Evolutionary conservation across 2,797 vertebrate genomes (phyloP), one percentile per base, ranked within the genome.

Genomic region (Anisognathus igniventris): DNA sequence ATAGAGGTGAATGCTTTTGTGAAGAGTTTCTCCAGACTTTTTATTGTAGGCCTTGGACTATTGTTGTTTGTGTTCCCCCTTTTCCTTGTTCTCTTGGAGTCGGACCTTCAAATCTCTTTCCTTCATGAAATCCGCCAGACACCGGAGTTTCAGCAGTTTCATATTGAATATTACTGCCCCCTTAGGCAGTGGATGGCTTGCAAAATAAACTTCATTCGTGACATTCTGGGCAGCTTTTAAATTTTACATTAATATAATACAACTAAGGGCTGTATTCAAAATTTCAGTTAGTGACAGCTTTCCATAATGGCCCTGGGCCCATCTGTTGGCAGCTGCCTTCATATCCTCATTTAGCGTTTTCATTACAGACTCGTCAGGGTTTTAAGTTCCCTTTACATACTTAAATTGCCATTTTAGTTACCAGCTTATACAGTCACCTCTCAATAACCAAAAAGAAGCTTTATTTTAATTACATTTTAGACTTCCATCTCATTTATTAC

Each of bases 111-210:
- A 86, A 98, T 99, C 96, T 99, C 99, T 65, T 99, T 99, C 96
- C 98, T 99, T 54, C 99, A 98, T 17, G 99, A 99, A 98, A 99
- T 99, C 96, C 99, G 99, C 58, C 98, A 99, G 97, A 99, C 99
- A 0, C 99, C 99, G 0, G 99, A 99, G 97, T 99, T 99, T 90
- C 98, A 99, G 98, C 99, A 99, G 97, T 99, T 99, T 97, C 99
- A 99, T 96, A 98, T 98, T 62, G 99, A 99, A 81, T 99, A 99
- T 97, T 99, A 99, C 98, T 99, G 99, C 97, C 99, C 99, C 1
- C 98, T 99, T 54, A 98, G 99, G 67, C 98, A 99, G 95, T 99
- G 99, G 99, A 94, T 99, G 91, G 96, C 98, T 95, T 99, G 99
- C 95, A 99, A 98, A 98, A 95, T 99, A 95, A 98, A 98, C 96